A percentile compares a stretch with the other conserved stretches of the same genome.
phyloP scores from a whole-genome alignment of 2,113 vertebrate species.

The Chaetodon auriga region DNA sequence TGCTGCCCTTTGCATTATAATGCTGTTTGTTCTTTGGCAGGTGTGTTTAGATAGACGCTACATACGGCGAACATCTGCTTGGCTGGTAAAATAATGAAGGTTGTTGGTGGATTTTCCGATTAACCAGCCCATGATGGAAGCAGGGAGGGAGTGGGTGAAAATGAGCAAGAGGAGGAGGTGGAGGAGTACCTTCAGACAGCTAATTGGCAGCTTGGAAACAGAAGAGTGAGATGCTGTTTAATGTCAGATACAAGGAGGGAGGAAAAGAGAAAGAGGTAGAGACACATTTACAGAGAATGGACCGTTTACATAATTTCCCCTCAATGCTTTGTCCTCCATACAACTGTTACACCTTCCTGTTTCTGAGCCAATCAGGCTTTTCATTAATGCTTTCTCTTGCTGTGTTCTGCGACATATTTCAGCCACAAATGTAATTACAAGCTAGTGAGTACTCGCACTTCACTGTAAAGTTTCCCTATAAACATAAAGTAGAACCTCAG shows the following conservation, averaged over 20 bases:
- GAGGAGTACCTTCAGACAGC: slow-evolving; percentile 99
- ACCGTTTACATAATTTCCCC: slow-evolving; percentile 33
- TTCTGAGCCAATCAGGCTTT: not conserved
- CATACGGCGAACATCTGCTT: not conserved
- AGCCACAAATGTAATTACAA: not conserved
- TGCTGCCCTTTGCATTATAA: not conserved
- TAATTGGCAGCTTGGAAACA: slow-evolving; percentile 99
- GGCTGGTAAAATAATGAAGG: slow-evolving; percentile 62
- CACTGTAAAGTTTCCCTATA: not conserved
- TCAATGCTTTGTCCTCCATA: not conserved
- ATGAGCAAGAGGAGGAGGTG: slow-evolving; percentile 62
- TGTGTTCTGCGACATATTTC: not conserved
- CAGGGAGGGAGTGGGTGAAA: slow-evolving; percentile 44
- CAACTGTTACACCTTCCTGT: not conserved
- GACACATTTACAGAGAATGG: slow-evolving; percentile 77
- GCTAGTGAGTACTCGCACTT: not conserved
- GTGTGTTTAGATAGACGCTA: not conserved
- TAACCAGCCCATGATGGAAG: slow-evolving; percentile 46
- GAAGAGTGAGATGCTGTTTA: slow-evolving; percentile 99
- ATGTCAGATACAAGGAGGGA: slow-evolving; percentile 83
- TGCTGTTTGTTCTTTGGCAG: not conserved
- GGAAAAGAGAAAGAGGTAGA: slow-evolving; percentile 74
- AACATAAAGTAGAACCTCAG: not conserved
- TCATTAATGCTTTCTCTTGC: not conserved
- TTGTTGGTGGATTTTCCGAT: slow-evolving; percentile 7